These are phyloP conservation scores for Erebia aethiops DNA, from an alignment of 2,888 invertebrate species.

Conservation along the genomic window DNA sequence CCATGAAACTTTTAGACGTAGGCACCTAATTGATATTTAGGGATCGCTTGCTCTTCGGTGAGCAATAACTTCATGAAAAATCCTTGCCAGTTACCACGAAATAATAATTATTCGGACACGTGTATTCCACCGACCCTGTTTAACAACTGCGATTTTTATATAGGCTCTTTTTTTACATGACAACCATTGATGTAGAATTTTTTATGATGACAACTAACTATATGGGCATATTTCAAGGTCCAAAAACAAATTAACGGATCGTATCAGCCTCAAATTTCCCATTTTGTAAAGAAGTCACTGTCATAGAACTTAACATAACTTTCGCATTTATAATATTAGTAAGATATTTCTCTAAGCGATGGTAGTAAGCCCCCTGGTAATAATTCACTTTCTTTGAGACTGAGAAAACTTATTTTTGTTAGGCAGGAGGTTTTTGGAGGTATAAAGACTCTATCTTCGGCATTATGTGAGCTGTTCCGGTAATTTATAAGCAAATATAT, in stretches of 20 bases:
- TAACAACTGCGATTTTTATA: no score
- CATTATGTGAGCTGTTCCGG: slow-evolving; percentile 16
- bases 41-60: not conserved
- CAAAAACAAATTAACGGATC: no score
- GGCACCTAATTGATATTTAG: slow-evolving; percentile 8
- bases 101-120: not conserved
- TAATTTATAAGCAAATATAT: slow-evolving; percentile 36
- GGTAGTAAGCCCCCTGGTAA: not conserved
- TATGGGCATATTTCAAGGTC: no score
- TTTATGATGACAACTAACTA: no score
- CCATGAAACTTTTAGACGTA: not conserved
- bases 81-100: not conserved
- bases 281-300: no score
- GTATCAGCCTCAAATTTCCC: no score
- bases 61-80: not conserved
- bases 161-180: no score
- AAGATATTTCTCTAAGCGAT: no score
- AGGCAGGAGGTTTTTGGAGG: not conserved
- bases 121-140: not conserved
- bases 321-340: no score
- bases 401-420: not conserved
- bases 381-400: not conserved
- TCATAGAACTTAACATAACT: no score
- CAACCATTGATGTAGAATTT: no score
- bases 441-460: slow-evolving; percentile 16